Base-by-base conservation (phyloP, 2,888 invertebrate species). In the Gari tellinella region DNA sequence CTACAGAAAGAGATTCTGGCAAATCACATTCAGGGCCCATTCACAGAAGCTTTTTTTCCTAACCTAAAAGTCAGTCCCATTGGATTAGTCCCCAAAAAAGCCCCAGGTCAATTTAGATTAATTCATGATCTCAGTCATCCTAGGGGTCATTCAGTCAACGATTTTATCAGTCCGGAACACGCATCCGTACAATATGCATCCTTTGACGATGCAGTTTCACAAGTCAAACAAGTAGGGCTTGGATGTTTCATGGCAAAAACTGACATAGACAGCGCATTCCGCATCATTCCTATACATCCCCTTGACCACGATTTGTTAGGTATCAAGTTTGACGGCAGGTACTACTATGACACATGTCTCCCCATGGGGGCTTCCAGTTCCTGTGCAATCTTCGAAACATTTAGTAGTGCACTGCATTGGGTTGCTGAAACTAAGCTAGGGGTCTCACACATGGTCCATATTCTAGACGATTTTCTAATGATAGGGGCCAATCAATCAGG, bases 41-140 rank as follows among this genome's bases (percentile, higher is more conserved):
- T 60, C 48, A 14, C 12, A 8, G 2, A 4, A 2, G 15, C 51
- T 4, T 60, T 53, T 38, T 60, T 67, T 48, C n/a, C 26, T n/a
- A 60, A 31, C 15, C 19, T 62, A 4, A 45, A 64, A 15, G 45
- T 68, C 7, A 68, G 68, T 1, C 72, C 72, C 1, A 48, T 70
- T 21, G 72, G 72, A 0, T 19, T 76, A 10, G 72, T 76, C 10
- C 67, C 67, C 10, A 76, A 69, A 41, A 78, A 67, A 21, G 25
- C 40, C 10, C 53, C 40, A 0, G 62, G 70, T 3, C 25, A 72
- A 31, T 72, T 55, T 52, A 21, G 79, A 14, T 43, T 79, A 1
- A 74, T 74, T 8, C 79, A 79, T 21, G 68, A 79, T 60, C 52
- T 74, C 2, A 67, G 67, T 17, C 53, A 37, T 45, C 74, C 72